Percentiles rank a stretch among this genome's conserved stretches.
phyloP scores from a whole-genome alignment of 2,113 vertebrate species.

The Bujurquina vittata region DNA sequence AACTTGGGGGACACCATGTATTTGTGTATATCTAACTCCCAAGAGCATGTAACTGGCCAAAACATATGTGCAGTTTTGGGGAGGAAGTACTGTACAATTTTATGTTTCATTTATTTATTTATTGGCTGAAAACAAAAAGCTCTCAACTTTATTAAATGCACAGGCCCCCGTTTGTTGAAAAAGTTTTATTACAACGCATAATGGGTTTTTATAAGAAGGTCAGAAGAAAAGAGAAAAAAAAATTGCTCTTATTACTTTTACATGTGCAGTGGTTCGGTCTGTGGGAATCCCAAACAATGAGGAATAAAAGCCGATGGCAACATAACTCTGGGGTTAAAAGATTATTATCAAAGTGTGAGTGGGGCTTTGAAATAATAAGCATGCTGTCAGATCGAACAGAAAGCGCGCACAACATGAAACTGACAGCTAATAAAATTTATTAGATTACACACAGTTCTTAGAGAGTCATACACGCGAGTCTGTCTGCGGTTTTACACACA shows the following conservation, averaged over 20 bases:
- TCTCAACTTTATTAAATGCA: not conserved
- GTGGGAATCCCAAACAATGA: not conserved
- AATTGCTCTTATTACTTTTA: not conserved
- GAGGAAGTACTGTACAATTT: not conserved
- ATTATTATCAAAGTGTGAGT: not conserved
- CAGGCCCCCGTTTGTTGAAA: not conserved
- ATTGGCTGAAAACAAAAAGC: too few relatives aligned
- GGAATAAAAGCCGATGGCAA: not conserved
- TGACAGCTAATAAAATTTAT: constrained; percentile 3
- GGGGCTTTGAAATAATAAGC: not conserved
- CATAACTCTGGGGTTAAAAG: not conserved
- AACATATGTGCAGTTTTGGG: not conserved
- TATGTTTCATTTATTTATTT: too few relatives aligned
- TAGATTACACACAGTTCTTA: not conserved
- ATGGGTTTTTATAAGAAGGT: not conserved
- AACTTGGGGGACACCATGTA: not conserved
- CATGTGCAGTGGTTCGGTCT: not conserved
- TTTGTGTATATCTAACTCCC: not conserved
- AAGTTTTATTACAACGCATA: accelerated
- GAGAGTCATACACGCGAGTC: not conserved
- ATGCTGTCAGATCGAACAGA: not conserved
- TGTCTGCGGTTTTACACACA: not conserved
- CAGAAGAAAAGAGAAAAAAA: not conserved
- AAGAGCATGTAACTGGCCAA: accelerated
- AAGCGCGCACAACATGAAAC: not conserved